Conservation (phyloP, 2,113 vertebrate species). For the Mus spicilegus region DNA sequence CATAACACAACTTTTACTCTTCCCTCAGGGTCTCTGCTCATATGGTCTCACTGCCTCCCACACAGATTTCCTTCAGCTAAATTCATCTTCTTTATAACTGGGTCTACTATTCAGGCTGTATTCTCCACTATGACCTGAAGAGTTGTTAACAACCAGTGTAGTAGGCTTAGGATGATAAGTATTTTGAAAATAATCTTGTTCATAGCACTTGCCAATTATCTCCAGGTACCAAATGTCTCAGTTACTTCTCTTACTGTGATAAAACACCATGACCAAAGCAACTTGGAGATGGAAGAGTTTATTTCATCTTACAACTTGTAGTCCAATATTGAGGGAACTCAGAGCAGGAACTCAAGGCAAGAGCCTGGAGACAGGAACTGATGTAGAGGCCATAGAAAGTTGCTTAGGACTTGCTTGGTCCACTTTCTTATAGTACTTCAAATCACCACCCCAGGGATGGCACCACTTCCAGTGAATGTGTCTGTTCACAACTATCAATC, state of each 20-base stretch:
- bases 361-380: neutral
- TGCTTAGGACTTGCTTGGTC: neutral
- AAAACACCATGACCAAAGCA: neutral
- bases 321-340: neutral
- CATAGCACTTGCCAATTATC: neutral
- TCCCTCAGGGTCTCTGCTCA: neutral
- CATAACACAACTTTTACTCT: neutral
- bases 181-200: slow-evolving; percentile 1
- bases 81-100: neutral
- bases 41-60: neutral
- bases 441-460: neutral
- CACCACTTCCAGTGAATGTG: neutral
- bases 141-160: neutral
- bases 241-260: neutral
- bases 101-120: neutral
- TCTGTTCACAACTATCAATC: neutral
- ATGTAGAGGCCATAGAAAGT: neutral
- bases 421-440: neutral
- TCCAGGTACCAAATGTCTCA: neutral
- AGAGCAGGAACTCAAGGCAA: neutral
- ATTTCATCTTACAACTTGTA: neutral
- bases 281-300: neutral
- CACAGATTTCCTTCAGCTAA: neutral
- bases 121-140: neutral
- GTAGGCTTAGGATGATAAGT: neutral